phyloP scores from a whole-genome alignment of 1,140 invertebrate genomes.

The Panagrolaimus sp. region DNA sequence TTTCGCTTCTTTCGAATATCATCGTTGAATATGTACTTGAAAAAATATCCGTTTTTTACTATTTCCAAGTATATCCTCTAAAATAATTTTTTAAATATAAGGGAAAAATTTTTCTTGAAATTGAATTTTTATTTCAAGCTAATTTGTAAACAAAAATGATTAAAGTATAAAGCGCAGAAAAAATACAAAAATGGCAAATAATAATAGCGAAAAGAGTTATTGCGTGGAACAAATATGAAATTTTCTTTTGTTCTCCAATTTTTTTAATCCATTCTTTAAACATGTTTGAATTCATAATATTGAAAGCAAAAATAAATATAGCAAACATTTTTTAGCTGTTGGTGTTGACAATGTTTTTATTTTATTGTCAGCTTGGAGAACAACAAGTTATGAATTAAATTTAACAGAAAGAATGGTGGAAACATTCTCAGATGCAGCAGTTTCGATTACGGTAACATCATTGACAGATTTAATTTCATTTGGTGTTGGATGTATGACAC shows the following conservation, averaged over 20 bases:
- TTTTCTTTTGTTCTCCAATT: background rate
- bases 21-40: too few species aligned
- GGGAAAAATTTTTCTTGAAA: too few species aligned
- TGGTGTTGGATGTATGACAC: slow-evolving; percentile 83
- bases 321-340: slow-evolving; percentile 52
- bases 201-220: too few species aligned
- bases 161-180: too few species aligned
- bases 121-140: too few species aligned
- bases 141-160: too few species aligned
- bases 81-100: too few species aligned
- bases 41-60: too few species aligned
- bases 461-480: slow-evolving; percentile 96
- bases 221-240: background rate
- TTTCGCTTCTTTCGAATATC: too few species aligned
- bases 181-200: too few species aligned
- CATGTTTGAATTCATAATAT: background rate
- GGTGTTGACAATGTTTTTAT: slow-evolving; percentile 57
- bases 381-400: slow-evolving; percentile 71
- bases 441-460: slow-evolving; percentile 93
- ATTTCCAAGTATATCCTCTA: too few species aligned
- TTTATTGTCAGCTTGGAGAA: slow-evolving; percentile 80
- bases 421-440: slow-evolving; percentile 76
- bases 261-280: background rate
- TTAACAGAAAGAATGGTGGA: slow-evolving; percentile 78
- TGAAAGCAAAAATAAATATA: too few species aligned